These are phyloP conservation scores for Struthidea cinerea DNA, from an alignment of 2,113 vertebrate species.

Conservation along the genomic window DNA sequence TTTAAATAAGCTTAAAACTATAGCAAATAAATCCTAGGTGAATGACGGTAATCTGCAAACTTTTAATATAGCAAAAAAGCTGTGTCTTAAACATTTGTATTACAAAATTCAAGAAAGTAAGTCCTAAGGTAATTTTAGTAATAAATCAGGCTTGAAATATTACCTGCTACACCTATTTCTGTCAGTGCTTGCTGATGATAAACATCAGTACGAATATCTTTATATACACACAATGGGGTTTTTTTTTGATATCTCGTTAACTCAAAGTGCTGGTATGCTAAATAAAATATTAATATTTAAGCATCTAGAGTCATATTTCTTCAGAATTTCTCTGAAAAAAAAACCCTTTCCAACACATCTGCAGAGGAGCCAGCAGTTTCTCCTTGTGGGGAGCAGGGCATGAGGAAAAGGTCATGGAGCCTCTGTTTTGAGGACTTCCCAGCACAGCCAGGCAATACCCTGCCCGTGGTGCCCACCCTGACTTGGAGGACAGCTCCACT, in stretches of 20 bases:
- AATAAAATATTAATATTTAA: neutral
- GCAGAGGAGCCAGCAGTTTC: neutral
- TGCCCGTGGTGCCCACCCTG: rapidly evolving
- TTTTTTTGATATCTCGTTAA: neutral
- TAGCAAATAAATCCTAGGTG: neutral
- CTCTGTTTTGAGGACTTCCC: rapidly evolving
- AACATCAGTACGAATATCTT: neutral
- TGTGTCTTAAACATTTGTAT: neutral
- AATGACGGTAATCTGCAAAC: neutral
- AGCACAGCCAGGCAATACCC: rapidly evolving
- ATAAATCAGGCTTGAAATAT: neutral
- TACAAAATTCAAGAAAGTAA: neutral
- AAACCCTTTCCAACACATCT: neutral
- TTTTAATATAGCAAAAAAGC: neutral
- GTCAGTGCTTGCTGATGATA: neutral
- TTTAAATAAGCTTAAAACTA: neutral
- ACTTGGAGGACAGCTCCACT: neutral
- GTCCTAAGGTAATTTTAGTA: neutral
- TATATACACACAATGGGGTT: rapidly evolving
- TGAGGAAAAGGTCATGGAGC: neutral
- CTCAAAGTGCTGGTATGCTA: neutral
- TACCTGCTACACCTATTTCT: neutral
- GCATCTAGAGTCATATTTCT: neutral
- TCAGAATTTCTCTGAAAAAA: neutral
- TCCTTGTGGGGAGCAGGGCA: neutral